These are phyloP conservation scores for Lanistes nyassanus DNA, from an alignment of 1,140 invertebrate genomes.

Conservation along the genomic window DNA sequence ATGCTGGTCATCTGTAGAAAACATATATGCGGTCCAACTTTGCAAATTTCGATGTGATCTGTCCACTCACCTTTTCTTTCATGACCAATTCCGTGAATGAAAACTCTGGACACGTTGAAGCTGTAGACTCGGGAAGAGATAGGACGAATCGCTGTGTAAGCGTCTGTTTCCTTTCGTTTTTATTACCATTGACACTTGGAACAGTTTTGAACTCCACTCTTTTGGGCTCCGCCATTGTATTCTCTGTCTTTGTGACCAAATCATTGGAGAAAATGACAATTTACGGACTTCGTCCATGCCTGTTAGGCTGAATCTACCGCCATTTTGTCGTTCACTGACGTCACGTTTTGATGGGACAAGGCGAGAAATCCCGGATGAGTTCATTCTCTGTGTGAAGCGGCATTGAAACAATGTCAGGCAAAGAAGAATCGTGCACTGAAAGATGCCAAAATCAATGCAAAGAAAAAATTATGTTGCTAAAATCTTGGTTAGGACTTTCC, in stretches of 20 bases:
- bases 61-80: conserved; percentile 72
- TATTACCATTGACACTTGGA: conserved; percentile 59
- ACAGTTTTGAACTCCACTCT: conserved; percentile 68
- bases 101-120: conserved; percentile 75
- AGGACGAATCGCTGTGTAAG: conserved; percentile 73
- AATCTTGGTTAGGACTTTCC: too few relatives aligned
- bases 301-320: conserved; percentile 44
- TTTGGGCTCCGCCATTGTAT: conserved; percentile 71
- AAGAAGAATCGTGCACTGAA: too few relatives aligned
- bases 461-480: too few relatives aligned
- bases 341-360: conserved; percentile 30
- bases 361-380: conserved; percentile 17
- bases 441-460: too few relatives aligned
- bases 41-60: conserved; percentile 42
- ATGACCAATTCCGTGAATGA: conserved; percentile 75
- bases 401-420: too few relatives aligned
- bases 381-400: neutral
- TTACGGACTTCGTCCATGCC: conserved; percentile 32
- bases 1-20: neutral
- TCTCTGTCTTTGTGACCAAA: conserved; percentile 27
- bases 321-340: conserved; percentile 50
- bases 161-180: conserved; percentile 67
- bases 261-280: conserved; percentile 21
- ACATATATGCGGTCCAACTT: neutral
- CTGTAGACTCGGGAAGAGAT: conserved; percentile 73